Conservation (phyloP, 2,113 vertebrate genomes). For the Balaeniceps rex region DNA sequence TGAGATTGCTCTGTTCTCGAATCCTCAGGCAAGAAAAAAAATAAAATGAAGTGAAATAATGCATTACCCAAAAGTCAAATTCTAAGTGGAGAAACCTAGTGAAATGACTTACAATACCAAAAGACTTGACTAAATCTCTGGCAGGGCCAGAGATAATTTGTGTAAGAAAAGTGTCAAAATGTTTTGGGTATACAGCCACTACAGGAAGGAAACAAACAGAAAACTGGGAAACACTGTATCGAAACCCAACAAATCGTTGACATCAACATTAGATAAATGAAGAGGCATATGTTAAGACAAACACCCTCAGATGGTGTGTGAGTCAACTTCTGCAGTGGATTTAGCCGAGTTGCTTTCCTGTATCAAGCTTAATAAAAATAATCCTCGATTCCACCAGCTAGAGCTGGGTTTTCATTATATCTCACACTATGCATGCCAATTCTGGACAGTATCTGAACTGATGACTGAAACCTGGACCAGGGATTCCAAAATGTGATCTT, state of each 20-base stretch:
- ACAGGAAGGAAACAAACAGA: slow-evolving; percentile 27
- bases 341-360: neutral
- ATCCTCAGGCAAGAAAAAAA: neutral
- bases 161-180: neutral
- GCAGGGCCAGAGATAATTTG: neutral
- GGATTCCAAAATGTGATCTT: neutral
- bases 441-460: neutral
- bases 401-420: neutral
- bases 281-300: slow-evolving; percentile 52
- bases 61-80: neutral
- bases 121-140: slow-evolving; percentile 10
- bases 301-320: slow-evolving; percentile 41
- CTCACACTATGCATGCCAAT: neutral
- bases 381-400: neutral
- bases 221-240: slow-evolving; percentile 16
- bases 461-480: neutral
- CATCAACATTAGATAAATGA: slow-evolving; percentile 30
- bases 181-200: neutral
- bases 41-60: neutral
- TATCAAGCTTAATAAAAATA: slow-evolving; percentile 26
- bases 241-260: neutral
- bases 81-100: neutral
- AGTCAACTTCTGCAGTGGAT: slow-evolving; percentile 7
- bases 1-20: neutral
- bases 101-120: neutral